Evolutionary conservation across 2,113 vertebrate species (phyloP).

Genomic region (Neotoma lepida): DNA sequence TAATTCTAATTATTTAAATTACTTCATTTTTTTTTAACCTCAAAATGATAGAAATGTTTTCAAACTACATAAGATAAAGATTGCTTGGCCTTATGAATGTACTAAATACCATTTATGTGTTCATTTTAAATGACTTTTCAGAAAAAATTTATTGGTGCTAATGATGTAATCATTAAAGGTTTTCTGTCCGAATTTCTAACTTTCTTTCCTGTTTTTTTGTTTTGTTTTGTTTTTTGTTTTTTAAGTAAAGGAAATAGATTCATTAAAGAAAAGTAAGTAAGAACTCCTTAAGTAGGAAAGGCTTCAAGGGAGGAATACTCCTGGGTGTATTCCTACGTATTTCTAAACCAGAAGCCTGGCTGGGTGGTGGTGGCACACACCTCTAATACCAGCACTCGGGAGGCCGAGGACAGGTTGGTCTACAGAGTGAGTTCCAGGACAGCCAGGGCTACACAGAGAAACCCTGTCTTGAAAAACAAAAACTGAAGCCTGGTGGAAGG

Average conservation of each 20-base stretch:
- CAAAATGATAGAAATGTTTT: conserved; percentile 20
- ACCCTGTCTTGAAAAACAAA: neutral
- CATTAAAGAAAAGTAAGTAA: neutral
- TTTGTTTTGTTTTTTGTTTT: neutral
- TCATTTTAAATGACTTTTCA: neutral
- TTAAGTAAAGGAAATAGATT: neutral
- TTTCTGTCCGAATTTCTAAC: neutral
- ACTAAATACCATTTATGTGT: conserved; percentile 5
- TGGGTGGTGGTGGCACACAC: too few species aligned
- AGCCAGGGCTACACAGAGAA: neutral
- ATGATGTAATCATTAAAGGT: neutral
- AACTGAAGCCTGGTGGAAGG: neutral
- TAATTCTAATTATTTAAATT: neutral
- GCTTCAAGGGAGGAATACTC: neutral
- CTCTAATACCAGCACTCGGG: too few species aligned
- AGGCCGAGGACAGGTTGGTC: neutral
- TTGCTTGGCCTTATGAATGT: neutral
- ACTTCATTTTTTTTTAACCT: conserved; percentile 18
- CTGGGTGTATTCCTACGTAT: neutral
- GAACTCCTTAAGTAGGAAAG: neutral
- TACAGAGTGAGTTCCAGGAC: neutral
- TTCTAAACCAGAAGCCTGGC: neutral
- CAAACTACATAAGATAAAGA: neutral
- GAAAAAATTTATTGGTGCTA: neutral
- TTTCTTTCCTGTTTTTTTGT: neutral